Evolutionary conservation across 2,797 vertebrate genomes (phyloP).

Genomic region (Hyperoplus immaculatus): DNA sequence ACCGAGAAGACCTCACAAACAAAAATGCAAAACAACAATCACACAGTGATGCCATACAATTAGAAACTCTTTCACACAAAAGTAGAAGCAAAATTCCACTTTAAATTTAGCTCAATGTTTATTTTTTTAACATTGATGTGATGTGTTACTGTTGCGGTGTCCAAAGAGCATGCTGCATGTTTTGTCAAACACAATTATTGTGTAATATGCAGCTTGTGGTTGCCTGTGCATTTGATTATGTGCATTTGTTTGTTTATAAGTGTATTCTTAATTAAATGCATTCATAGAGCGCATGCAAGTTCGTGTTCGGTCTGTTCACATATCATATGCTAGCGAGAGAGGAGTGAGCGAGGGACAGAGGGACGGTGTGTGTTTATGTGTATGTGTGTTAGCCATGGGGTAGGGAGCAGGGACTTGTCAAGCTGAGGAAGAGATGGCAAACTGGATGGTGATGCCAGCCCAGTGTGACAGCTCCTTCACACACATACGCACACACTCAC

Average conservation of each 20-base stretch:
- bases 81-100: slow-evolving; percentile 37
- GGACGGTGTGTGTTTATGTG: slow-evolving; percentile 42
- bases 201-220: slow-evolving; percentile 17
- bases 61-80: slow-evolving; percentile 33
- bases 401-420: slow-evolving; percentile 82
- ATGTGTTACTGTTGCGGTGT: slow-evolving; percentile 38
- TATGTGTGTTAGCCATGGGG: slow-evolving; percentile 68
- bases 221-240: slow-evolving; percentile 9
- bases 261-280: slow-evolving; percentile 18
- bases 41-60: slow-evolving; percentile 36
- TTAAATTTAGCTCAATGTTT: slow-evolving; percentile 44
- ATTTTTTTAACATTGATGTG: slow-evolving; percentile 44
- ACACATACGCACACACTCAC: slow-evolving; percentile 60
- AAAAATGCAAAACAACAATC: slow-evolving; percentile 19
- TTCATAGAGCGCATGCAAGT: slow-evolving; percentile 30
- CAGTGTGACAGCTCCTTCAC: slow-evolving; percentile 80
- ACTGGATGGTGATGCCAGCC: slow-evolving; percentile 79
- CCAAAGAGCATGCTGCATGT: slow-evolving; percentile 10
- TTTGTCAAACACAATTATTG: slow-evolving; percentile 46
- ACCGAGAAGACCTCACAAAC: slow-evolving; percentile 69
- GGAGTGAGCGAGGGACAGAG: slow-evolving; percentile 39
- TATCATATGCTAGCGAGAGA: slow-evolving; percentile 52
- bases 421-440: slow-evolving; percentile 78
- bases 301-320: slow-evolving; percentile 38
- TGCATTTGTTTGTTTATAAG: neutral